phyloP scores from a whole-genome alignment of 2,797 vertebrate genomes.

The Esox lucius region DNA sequence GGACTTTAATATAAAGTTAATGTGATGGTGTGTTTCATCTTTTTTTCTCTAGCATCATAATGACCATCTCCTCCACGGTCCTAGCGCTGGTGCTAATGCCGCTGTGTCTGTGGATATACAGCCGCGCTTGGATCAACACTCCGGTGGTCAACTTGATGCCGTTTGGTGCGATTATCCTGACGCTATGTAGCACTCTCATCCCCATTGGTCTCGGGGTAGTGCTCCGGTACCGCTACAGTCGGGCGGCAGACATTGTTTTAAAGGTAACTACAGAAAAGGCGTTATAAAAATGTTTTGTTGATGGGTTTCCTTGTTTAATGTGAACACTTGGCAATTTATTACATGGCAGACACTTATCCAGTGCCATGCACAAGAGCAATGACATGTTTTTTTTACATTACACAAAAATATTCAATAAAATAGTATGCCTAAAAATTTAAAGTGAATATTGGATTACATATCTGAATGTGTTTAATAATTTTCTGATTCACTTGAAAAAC shows the following conservation, averaged over 20 bases:
- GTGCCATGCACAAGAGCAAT: neutral
- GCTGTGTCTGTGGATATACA: slow-evolving; percentile 95
- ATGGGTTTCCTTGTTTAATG: neutral
- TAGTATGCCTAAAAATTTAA: neutral
- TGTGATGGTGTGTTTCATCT: slow-evolving; percentile 3
- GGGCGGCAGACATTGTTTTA: slow-evolving; percentile 85
- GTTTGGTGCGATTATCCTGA: slow-evolving; percentile 91
- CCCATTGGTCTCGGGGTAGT: slow-evolving; percentile 90
- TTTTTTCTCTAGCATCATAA: slow-evolving; percentile 83
- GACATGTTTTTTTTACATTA: neutral
- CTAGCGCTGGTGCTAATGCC: slow-evolving; percentile 94
- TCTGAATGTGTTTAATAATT: neutral
- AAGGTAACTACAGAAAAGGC: slow-evolving; percentile 75
- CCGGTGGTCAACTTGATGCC: slow-evolving; percentile 89
- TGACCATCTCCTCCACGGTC: slow-evolving; percentile 94
- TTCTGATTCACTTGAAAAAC: neutral
- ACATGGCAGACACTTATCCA: neutral
- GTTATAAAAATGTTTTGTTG: neutral
- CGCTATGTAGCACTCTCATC: slow-evolving; percentile 92
- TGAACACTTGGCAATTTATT: neutral
- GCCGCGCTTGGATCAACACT: slow-evolving; percentile 94
- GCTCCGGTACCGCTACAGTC: slow-evolving; percentile 83
- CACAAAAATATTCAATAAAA: neutral
- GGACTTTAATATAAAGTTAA: slow-evolving; percentile 4
- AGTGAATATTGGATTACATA: neutral